Conservation (phyloP, 2,113 vertebrate genomes). For the Theristicus caerulescens region DNA sequence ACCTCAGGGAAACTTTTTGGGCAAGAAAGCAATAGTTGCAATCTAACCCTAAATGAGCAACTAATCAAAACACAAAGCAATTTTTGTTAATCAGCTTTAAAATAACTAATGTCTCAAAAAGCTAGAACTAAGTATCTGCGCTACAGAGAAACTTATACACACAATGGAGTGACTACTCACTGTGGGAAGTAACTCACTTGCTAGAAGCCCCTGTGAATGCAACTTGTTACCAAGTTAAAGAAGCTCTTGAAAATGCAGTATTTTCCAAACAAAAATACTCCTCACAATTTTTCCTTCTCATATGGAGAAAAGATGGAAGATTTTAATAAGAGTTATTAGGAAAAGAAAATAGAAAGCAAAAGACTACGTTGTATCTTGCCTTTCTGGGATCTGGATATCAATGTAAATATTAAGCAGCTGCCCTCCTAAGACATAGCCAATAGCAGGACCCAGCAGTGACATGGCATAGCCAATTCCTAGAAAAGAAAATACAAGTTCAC, state of each 20-base stretch:
- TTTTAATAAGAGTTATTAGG: not conserved
- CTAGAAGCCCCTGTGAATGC: not conserved
- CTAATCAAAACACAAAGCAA: not conserved
- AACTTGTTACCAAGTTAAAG: not conserved
- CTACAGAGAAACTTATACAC: not conserved
- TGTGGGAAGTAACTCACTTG: not conserved
- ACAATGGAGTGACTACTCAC: not conserved
- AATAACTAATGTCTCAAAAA: not conserved
- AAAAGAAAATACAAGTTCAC: conserved; percentile 26
- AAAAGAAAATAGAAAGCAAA: not conserved
- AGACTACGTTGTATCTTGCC: conserved; percentile 59
- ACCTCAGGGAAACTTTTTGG: not conserved
- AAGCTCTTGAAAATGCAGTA: not conserved
- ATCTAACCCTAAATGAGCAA: not conserved
- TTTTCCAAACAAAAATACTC: not conserved
- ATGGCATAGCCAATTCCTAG: conserved; percentile 80
- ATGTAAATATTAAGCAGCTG: conserved; percentile 79
- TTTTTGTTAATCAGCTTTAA: not conserved
- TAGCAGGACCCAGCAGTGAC: conserved; percentile 80
- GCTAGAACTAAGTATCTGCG: not conserved
- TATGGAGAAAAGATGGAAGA: not conserved
- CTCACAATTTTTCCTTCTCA: not conserved
- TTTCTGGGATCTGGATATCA: conserved; percentile 68
- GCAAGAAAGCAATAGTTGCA: not conserved
- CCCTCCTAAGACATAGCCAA: conserved; percentile 81